These are phyloP conservation scores for Lethenteron reissneri DNA, from an alignment of 2,113 vertebrate genomes.

Conservation along the genomic window DNA sequence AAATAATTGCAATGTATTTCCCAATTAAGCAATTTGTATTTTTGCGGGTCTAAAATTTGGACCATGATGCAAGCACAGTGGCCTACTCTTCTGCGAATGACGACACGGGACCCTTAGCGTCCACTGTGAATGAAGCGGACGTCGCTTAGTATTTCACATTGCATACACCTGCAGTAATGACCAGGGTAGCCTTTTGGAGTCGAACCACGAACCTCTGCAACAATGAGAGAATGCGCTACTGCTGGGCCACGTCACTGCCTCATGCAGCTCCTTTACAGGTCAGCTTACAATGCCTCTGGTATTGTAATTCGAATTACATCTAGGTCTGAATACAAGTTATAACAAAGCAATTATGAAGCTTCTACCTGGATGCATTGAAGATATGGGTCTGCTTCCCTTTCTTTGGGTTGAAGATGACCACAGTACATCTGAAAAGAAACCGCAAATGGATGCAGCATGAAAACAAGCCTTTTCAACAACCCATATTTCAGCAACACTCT, in stretches of 20 bases:
- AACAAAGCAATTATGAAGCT: not conserved
- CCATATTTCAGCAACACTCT: not conserved
- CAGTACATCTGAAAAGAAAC: slow-evolving; percentile 35
- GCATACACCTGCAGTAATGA: not conserved
- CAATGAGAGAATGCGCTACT: not conserved
- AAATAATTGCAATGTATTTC: not conserved
- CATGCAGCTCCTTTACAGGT: not conserved
- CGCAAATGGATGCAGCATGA: not conserved
- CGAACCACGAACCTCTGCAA: not conserved
- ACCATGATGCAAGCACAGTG: no score
- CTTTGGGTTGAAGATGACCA: slow-evolving; percentile 43
- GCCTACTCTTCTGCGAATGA: no score
- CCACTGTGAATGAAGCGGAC: no score
- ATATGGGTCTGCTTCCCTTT: slow-evolving; percentile 48
- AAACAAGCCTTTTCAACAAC: not conserved
- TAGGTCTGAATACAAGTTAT: not conserved
- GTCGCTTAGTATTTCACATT: no score
- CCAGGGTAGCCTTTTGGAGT: not conserved
- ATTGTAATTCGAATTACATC: not conserved
- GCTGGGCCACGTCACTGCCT: not conserved
- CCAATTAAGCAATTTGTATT: not conserved
- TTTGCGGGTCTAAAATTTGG: not conserved
- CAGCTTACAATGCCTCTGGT: not conserved
- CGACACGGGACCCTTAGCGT: no score
- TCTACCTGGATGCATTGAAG: slow-evolving; percentile 39